These are phyloP conservation scores for Tenebrosternarchus preto DNA, from an alignment of 2,113 vertebrate species.

Conservation along the genomic window DNA sequence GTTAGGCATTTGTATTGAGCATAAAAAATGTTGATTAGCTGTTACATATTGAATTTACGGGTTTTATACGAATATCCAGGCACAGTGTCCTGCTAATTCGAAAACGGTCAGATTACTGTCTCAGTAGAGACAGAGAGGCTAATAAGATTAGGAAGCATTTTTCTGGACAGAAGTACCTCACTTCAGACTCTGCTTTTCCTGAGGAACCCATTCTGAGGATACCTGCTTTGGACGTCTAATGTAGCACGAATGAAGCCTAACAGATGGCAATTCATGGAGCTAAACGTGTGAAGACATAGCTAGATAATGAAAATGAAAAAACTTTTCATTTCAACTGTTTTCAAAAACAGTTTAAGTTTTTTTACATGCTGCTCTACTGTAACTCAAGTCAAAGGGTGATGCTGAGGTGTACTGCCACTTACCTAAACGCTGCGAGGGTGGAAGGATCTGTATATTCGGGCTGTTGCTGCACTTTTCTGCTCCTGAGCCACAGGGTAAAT, in stretches of 20 bases:
- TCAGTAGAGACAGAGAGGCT: slow-evolving; percentile 58
- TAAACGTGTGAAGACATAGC: slow-evolving; percentile 3
- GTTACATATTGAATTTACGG: too few species aligned
- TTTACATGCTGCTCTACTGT: neutral
- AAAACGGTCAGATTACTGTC: slow-evolving; percentile 45
- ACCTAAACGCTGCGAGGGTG: neutral
- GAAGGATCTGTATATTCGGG: slow-evolving; percentile 6
- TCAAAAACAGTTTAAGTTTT: too few species aligned
- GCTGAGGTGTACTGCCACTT: too few species aligned
- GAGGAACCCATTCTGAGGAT: slow-evolving; percentile 7
- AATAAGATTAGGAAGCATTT: slow-evolving; percentile 79
- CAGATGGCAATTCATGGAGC: neutral
- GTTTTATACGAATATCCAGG: neutral
- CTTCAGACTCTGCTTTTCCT: slow-evolving; percentile 27
- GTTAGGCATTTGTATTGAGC: neutral
- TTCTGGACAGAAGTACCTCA: slow-evolving; percentile 57
- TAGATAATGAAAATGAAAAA: neutral
- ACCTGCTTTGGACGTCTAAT: neutral
- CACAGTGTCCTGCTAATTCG: slow-evolving; percentile 26
- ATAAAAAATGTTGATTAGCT: neutral
- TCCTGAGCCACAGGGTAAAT: slow-evolving; percentile 68
- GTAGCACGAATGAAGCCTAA: neutral
- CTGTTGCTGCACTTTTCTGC: slow-evolving; percentile 10
- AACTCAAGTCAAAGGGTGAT: neutral
- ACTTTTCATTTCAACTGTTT: too few species aligned